These are phyloP conservation scores for Chrysemys picta DNA, from an alignment of 2,113 vertebrate species.

Conservation along the genomic window DNA sequence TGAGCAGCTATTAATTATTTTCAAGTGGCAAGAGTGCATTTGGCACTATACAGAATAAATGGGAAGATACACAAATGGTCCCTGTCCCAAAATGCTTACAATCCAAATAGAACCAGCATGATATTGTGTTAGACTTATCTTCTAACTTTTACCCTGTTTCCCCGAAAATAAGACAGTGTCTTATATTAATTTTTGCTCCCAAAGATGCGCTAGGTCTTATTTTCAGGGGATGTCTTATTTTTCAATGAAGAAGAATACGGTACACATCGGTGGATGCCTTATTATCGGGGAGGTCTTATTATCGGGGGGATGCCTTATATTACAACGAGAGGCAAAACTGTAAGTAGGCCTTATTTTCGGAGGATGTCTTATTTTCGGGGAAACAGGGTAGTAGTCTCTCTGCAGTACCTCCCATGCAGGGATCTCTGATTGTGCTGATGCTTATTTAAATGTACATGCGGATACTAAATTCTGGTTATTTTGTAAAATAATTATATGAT, in stretches of 20 bases:
- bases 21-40: background rate
- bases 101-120: background rate
- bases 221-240: too few species aligned
- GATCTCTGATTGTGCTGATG: background rate
- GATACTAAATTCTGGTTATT: background rate
- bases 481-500: background rate
- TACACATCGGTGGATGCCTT: too few species aligned
- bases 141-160: background rate
- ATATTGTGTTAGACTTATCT: accelerated
- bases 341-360: too few species aligned
- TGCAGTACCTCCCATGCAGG: accelerated
- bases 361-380: too few species aligned
- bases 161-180: too few species aligned
- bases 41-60: background rate
- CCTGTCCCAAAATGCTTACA: background rate
- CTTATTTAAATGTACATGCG: background rate
- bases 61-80: background rate
- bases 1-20: background rate
- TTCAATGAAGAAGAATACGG: too few species aligned
- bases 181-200: too few species aligned
- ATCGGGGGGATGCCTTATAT: too few species aligned
- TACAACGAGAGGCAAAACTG: too few species aligned
- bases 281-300: too few species aligned
- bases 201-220: too few species aligned
- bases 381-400: background rate